Base-by-base conservation (phyloP, 2,888 invertebrate species). In the Apodemia zela region DNA sequence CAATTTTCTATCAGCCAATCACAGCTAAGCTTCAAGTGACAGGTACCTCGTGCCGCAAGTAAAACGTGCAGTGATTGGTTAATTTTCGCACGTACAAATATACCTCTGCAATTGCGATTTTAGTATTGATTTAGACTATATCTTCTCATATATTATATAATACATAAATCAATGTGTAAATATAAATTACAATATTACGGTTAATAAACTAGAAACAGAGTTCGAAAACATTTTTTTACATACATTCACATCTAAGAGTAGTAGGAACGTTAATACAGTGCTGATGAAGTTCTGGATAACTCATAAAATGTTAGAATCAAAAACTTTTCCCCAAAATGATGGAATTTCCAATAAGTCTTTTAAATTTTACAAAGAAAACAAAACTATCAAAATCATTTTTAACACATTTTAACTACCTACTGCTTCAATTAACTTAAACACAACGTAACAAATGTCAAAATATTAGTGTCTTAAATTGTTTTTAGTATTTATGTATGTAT, bases 101-200 rank as follows among this genome's bases (percentile, higher is more conserved):
- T 29, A 25, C 21, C 3, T 18, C 38, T 15, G 42, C 42, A 42
- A 25, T 29, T 54, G 54, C 13, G 6, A 54, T 25, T 54, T 21
- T 29, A 29, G 25, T 29, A 25, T 54, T 54, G 54, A 7, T 54
- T 25, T 54, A 54, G 13, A 54, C 54, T 54, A 25, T 15, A 4
- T 25, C 29, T 29, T 7, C 25, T 54, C 13, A 38, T 38, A 38
- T 38, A 51, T 51, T 51, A 51, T 21, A 54, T 54, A 54, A 29
- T 54, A 54, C 51, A 54, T 54, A 54, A 54, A 54, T 42, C 42
- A 42, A 42, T 42, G 38, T 13, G 15, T 42, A 42, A 49, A 51
- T 11, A 21, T 18, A 54, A 25, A 54, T 21, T 25, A 54, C 15
- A 25, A 21, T 54, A 21, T 54, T 21, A 54, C 11, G 13, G 51